Evolutionary conservation across 2,888 invertebrate genomes (phyloP), one percentile per base, ranked within the genome.

Genomic region (Agonopterix heracliana): DNA sequence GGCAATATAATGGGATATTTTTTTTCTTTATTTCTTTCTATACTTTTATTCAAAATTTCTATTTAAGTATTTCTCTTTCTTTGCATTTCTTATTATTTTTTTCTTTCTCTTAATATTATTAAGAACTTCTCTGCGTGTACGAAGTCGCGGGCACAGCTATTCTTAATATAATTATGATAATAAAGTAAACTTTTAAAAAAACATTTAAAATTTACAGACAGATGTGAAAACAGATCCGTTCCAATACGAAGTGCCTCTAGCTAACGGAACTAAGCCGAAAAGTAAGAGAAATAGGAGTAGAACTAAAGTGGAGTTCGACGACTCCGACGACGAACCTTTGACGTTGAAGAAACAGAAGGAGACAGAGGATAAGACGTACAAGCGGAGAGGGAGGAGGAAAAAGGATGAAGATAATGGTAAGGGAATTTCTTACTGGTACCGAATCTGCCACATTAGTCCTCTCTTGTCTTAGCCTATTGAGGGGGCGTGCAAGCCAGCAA

Each of bases 251-350:
- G 41, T 50, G 17, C 13, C 26, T 26, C 5, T 17, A 38, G n/a
- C 38, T 38, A n/a, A 11, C 3, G n/a, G 11, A 11, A 35, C 5
- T 1, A 47, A 47, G 11, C 2, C 34, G 7, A 35, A 7, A 50
- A 46, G 11, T 34, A 60, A 52, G 48, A 56, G 48, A 48, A 66
- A 45, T 12, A 59, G 43, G 45, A 60, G 50, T 12, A 65, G 54
- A 17, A 55, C 47, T 9, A 52, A 44, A 2, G 53, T 59, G 1
- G 64, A 65, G 0, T 82, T 77, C 35, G 58, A 71, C 17, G 80
- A 78, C 1, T 85, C 85, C 0, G 85, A 84, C 7, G 81, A 85
- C 11, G 84, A 84, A 41, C 85, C 85, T 0, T 61, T 84, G 0
- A 63, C 64, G n/a, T 26, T 44, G 4, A 66, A 64, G 45, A 60